Evolutionary conservation across 30 jellyfish, hydroid and myxozoan species (phyloP).

Genomic region (Catostylus mosaicus): DNA sequence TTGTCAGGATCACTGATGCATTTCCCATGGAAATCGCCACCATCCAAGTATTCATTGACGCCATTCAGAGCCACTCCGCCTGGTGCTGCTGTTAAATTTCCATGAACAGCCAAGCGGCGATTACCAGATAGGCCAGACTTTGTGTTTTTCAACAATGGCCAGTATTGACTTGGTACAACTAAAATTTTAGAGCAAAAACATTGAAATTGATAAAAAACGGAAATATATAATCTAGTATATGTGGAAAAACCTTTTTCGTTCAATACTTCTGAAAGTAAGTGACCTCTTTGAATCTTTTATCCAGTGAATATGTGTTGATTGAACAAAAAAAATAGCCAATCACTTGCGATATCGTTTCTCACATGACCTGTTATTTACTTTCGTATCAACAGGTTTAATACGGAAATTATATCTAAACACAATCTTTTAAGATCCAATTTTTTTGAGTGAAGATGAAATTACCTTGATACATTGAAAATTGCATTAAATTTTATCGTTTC

Average conservation of each 20-base stretch:
- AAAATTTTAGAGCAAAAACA: not conserved
- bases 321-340: no score
- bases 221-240: not conserved
- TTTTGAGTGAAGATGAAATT: no score
- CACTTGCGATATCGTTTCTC: no score
- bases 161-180: slow-evolving; percentile 87
- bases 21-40: slow-evolving; percentile 96
- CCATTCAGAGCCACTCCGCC: slow-evolving; percentile 91
- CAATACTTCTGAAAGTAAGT: not conserved
- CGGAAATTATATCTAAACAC: no score
- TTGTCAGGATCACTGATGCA: slow-evolving; percentile 95
- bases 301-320: no score
- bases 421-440: no score
- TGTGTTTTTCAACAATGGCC: slow-evolving; percentile 93
- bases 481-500: no score
- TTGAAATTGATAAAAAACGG: not conserved
- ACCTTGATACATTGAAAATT: no score
- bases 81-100: slow-evolving; percentile 65
- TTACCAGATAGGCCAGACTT: slow-evolving; percentile 90
- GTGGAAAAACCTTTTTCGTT: not conserved
- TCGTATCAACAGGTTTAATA: no score
- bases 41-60: slow-evolving; percentile 76
- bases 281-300: no score
- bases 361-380: no score
- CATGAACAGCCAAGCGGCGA: slow-evolving; percentile 89